Evolutionary conservation across 2,888 invertebrate genomes (phyloP), one percentile per base, ranked within the genome.

Genomic region (Epirrhoe tristata): DNA sequence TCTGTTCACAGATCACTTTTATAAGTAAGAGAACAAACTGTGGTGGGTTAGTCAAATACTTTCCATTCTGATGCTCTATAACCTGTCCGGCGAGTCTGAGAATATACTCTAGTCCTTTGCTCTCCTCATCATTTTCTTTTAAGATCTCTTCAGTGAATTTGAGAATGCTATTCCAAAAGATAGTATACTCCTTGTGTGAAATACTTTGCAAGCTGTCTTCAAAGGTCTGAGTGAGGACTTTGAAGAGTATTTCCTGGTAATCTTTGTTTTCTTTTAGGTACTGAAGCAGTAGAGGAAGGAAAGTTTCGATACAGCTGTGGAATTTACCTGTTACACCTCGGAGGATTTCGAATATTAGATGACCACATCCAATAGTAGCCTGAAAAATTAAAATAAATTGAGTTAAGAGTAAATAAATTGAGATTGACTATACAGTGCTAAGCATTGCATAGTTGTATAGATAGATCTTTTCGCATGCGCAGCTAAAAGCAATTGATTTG

Each of bases 291-390:
- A 97, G 84, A 43, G 95, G 94, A 3, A 98, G 84, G 76, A 97
- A 95, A 63, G 94, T 94, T 59, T 96, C 96, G 0, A 97, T 95
- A 77, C 96, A 96, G 72, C 97, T 98, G 84, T 99, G 98, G 81
- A 99, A 97, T 78, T 97, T 96, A 0, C 96, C 96, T 67, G 95
- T 94, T 0, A 98, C 96, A 36, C 98, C 98, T 81, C 96, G 96
- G 52, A 98, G 87, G 63, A 98, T 96, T 93, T 99, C 98, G 91
- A 98, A 99, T 64, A 99, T 93, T 24, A 99, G 93, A 75, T 96
- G 96, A 0, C 98, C 98, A 86, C 98, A 97, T 5, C 99, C 99
- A 59, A 94, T 87, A 14, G 96, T 91, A 69, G 96, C 96, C 96
- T 97, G 86, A 69, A 94, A 94, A 79, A 58, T 1, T 50, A 60